phyloP scores from a whole-genome alignment of 2,888 invertebrate species.

The Priocnemis perturbator region DNA sequence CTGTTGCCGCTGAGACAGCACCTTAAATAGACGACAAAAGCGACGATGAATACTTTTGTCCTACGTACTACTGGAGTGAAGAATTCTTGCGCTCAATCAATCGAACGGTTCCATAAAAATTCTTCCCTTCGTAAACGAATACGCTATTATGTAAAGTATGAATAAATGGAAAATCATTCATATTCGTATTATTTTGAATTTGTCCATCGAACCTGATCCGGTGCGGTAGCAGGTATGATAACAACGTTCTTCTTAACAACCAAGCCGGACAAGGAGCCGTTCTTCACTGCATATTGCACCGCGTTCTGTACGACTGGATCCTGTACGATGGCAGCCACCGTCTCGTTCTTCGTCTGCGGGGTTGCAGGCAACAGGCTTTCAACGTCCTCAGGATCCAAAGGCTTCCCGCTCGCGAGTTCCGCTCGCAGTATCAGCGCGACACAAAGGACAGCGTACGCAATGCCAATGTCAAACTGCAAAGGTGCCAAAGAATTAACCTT shows the following conservation, averaged over 20 bases:
- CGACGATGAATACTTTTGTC: too few relatives aligned
- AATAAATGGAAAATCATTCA: too few relatives aligned
- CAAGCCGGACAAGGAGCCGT: slow-evolving; percentile 55
- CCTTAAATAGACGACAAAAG: slow-evolving; percentile 35
- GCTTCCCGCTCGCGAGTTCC: slow-evolving; percentile 22
- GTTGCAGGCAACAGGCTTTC: slow-evolving; percentile 45
- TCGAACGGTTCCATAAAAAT: too few relatives aligned
- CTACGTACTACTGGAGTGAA: too few relatives aligned
- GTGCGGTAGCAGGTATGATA: slow-evolving; percentile 49
- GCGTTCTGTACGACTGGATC: slow-evolving; percentile 58
- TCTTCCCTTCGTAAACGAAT: too few relatives aligned
- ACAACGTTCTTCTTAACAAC: slow-evolving; percentile 55
- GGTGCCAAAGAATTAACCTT: background rate
- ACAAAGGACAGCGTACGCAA: slow-evolving; percentile 3
- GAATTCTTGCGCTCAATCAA: background rate
- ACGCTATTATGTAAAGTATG: too few relatives aligned
- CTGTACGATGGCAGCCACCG: slow-evolving; percentile 53
- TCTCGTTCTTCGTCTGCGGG: slow-evolving; percentile 52
- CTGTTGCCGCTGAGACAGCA: slow-evolving; percentile 56
- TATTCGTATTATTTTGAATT: too few relatives aligned
- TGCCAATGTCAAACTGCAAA: slow-evolving; percentile 17
- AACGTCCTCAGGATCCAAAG: slow-evolving; percentile 43
- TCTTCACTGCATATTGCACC: slow-evolving; percentile 51
- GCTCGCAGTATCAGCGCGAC: slow-evolving; percentile 18
- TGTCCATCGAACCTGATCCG: slow-evolving; percentile 38